Evolutionary conservation across 2,113 vertebrate species (phyloP).

Genomic region (Rhipidura dahli): DNA sequence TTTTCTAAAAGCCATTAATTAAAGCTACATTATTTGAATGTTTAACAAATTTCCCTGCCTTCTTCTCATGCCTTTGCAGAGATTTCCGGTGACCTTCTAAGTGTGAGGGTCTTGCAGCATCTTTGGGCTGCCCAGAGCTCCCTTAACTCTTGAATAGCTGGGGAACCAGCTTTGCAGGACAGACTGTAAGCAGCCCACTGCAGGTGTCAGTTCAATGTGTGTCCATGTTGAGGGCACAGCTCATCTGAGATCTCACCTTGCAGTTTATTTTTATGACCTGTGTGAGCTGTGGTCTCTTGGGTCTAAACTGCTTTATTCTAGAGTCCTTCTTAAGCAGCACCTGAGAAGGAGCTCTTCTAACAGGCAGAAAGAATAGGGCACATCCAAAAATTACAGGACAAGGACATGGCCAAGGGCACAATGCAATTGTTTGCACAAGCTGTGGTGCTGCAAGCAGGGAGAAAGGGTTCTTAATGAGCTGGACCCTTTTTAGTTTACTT

Average conservation of each 20-base stretch:
- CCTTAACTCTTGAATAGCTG: not conserved
- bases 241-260: not conserved
- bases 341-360: not conserved
- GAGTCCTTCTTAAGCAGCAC: not conserved
- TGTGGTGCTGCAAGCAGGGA: not conserved
- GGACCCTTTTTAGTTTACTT: not conserved
- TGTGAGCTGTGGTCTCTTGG: not conserved
- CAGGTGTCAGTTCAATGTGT: not conserved
- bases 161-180: not conserved
- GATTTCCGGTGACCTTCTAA: not conserved
- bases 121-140: not conserved
- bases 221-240: not conserved
- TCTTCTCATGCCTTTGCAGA: not conserved
- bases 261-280: not conserved
- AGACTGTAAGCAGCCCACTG: not conserved
- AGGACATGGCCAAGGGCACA: not conserved
- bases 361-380: not conserved
- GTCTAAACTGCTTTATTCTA: not conserved
- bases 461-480: not conserved
- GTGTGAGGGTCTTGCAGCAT: not conserved
- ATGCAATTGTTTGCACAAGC: not conserved
- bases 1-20: not conserved
- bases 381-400: not conserved
- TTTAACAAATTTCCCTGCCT: not conserved
- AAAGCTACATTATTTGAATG: not conserved